phyloP scores from a whole-genome alignment of 2,888 invertebrate species.

The Ectemnius continuus region DNA sequence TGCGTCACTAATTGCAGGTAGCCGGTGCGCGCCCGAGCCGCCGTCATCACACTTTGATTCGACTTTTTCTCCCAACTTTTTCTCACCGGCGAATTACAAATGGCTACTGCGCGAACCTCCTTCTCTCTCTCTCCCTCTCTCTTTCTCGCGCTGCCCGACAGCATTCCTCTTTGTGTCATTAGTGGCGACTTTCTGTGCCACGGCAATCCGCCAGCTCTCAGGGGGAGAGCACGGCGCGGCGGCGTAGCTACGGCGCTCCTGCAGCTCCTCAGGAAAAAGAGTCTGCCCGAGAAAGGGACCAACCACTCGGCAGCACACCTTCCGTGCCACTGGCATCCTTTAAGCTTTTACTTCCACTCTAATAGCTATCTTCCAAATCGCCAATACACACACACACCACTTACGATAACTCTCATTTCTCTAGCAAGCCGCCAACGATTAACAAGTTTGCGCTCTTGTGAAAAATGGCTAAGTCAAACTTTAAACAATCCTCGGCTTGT shows the following conservation, averaged over 20 bases:
- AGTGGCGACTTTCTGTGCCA: slow-evolving; percentile 73
- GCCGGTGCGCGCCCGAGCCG: slow-evolving; percentile 48
- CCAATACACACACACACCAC: too few species aligned
- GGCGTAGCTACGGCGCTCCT: slow-evolving; percentile 5
- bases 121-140: too few species aligned
- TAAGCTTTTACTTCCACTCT: too few species aligned
- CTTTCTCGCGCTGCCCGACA: slow-evolving; percentile 69
- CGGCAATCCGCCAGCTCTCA: slow-evolving; percentile 39
- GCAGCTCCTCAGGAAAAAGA: slow-evolving; percentile 14
- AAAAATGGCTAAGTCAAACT: slow-evolving; percentile 39
- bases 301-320: slow-evolving; percentile 51
- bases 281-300: slow-evolving; percentile 21
- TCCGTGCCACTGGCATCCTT: slow-evolving; percentile 36
- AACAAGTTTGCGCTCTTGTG: slow-evolving; percentile 12
- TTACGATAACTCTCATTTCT: too few species aligned
- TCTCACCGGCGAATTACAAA: slow-evolving; percentile 70
- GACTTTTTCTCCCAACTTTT: slow-evolving; percentile 63
- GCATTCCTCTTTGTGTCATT: slow-evolving; percentile 77
- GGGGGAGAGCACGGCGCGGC: slow-evolving; percentile 1
- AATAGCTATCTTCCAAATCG: too few species aligned
- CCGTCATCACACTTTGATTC: slow-evolving; percentile 74
- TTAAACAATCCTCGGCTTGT: too few species aligned
- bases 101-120: slow-evolving; percentile 69
- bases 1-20: slow-evolving; percentile 71
- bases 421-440: too few species aligned